Base-by-base conservation (phyloP, 2,888 invertebrate genomes). In the Temnothorax unifasciatus region DNA sequence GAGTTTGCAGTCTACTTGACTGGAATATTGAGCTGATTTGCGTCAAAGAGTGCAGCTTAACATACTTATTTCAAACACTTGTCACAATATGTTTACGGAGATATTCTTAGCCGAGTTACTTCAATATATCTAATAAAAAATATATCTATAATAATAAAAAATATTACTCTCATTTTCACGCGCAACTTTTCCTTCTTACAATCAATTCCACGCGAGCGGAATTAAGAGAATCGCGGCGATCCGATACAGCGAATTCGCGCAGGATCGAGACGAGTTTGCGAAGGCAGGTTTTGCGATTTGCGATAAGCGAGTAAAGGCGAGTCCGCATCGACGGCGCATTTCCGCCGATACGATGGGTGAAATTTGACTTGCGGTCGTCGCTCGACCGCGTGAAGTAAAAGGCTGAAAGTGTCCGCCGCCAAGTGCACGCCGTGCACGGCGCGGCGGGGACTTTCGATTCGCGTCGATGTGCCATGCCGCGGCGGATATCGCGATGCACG, bases 371-470 rank as follows among this genome's bases (percentile, higher is more conserved):
- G 57, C 79, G 88, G 75, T 52, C 82, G 75, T 52, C 82, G 21
- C 50, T 64, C n/a, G 50, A 25, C 71, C 75, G 88, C 85, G 82
- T 82, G 85, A 86, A 83, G 88, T 87, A 85, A 86, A 85, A 90
- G 88, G 88, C 76, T 87, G 90, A 90, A 90, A 90, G 90, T 89
- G 90, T 84, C 82, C 81, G 85, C 63, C 79, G 86, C 38, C 61
- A 61, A 61, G 61, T 34, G 50, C 34, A 52, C 85, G 85, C 11
- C 21, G 61, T 34, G 50, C 34, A 52, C 85, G 85, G 18, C 21
- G 73, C 69, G 76, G 44, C 47, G 47, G 47, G 47, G 82, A 90
- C 90, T 90, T 90, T 90, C 90, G 89, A 90, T 90, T 90, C 88
- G 68, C 87, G 73, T 84, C 84, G 90, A 90, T 85, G 29, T 29